Evolutionary conservation across 2,113 vertebrate genomes (phyloP).

Genomic region (Neoarius graeffei): DNA sequence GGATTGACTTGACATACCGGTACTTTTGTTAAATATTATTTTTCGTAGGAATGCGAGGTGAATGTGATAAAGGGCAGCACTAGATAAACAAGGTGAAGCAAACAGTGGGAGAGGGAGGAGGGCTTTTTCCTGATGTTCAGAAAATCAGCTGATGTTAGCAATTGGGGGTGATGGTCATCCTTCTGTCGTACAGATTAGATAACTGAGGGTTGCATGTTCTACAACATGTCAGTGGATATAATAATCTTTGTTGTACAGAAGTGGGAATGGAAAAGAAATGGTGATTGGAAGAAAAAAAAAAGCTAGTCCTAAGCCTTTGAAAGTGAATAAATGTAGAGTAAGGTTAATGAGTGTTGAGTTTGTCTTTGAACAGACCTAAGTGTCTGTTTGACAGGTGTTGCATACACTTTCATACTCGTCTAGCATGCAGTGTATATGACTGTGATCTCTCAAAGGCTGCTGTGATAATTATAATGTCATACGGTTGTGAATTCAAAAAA

Average conservation of each 20-base stretch:
- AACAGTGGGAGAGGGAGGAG: neutral
- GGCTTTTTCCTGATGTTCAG: neutral
- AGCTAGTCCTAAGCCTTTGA: neutral
- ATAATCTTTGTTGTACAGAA: neutral
- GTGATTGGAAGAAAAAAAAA: neutral
- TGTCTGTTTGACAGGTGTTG: neutral
- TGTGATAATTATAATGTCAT: neutral
- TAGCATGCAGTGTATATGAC: neutral
- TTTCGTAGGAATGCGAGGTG: slow-evolving; percentile 61
- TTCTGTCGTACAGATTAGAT: slow-evolving; percentile 11
- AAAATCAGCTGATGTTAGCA: slow-evolving; percentile 24
- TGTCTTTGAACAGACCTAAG: neutral
- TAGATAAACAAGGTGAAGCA: slow-evolving; percentile 42
- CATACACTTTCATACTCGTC: neutral
- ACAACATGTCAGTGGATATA: neutral
- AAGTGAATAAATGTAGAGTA: neutral
- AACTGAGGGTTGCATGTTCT: neutral
- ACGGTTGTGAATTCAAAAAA: no score
- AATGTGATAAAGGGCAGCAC: slow-evolving; percentile 52
- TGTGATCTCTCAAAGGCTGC: neutral
- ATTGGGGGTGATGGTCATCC: slow-evolving; percentile 1
- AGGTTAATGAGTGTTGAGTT: neutral
- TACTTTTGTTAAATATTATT: slow-evolving; percentile 70
- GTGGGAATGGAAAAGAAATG: neutral
- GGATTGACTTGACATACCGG: slow-evolving; percentile 61